Evolutionary conservation across 1,140 invertebrate genomes (phyloP), one percentile per base, ranked within the genome.

Genomic region (Drosophila lacertosa): DNA sequence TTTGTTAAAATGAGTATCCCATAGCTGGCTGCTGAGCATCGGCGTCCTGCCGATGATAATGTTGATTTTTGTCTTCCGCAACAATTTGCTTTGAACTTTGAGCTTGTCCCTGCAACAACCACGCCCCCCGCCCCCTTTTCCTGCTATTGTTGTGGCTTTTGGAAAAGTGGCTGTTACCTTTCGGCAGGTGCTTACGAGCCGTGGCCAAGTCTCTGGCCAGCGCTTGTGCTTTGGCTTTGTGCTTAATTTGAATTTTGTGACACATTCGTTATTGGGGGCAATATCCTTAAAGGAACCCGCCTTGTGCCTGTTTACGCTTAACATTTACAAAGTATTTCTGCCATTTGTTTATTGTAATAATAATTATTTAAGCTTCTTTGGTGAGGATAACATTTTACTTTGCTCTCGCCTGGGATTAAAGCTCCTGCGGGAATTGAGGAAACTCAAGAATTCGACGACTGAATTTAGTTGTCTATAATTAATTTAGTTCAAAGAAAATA

Each of bases 11-110:
- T 74, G 80, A 66, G 80, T 77, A 86, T 84, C 81, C 81, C 71
- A 69, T 77, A 65, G 66, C 69, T 66, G 70, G 48, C n/a, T 50
- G 53, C 77, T 63, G 73, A 68, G 57, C 44, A 26, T 26, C 55
- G 64, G 66, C 62, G 44, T 50, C 47, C 32, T 79, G 70, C 63
- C 78, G 82, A 88, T 88, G 82, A 88, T 86, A 86, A 86, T 88
- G 82, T 82, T 82, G 82, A 88, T 88, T 88, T 80, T 80, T 88
- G 82, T 74, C 82, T 88, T 88, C 82, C 82, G 82, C 82, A 78
- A 88, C 78, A 88, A 88, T 88, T 88, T 88, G 82, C 82, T 88
- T 88, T 88, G 82, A 88, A 78, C 82, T 78, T 72, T 54, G 47
- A 44, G 53, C 37, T 32, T 29, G 3, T 16, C 37, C 37, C 2